These are phyloP conservation scores for Argyresthia goedartella DNA, from an alignment of 2,888 invertebrate genomes.

Conservation along the genomic window DNA sequence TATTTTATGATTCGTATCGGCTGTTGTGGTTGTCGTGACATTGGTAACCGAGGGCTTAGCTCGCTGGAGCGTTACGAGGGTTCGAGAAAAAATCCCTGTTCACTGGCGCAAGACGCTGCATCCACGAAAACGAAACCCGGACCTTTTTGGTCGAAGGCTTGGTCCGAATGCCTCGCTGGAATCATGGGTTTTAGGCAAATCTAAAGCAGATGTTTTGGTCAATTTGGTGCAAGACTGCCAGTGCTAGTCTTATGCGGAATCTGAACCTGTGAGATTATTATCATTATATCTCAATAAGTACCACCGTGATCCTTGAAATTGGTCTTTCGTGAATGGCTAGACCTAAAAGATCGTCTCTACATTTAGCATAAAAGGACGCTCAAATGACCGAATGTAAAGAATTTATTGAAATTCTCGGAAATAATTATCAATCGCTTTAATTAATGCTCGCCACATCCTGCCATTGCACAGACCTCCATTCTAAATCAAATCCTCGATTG, in stretches of 20 bases:
- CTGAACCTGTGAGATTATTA: background rate
- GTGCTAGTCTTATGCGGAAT: too few species aligned
- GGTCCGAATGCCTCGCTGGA: too few species aligned
- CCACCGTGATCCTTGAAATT: too few species aligned
- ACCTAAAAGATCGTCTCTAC: background rate
- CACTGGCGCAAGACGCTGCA: slow-evolving; percentile 38
- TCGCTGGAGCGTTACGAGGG: slow-evolving; percentile 38
- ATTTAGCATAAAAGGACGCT: background rate
- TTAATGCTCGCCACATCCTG: slow-evolving; percentile 33
- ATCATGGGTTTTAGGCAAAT: too few species aligned
- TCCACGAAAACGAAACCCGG: slow-evolving; percentile 1
- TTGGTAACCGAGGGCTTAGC: slow-evolving; percentile 16
- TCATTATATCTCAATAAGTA: too few species aligned
- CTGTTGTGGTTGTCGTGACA: slow-evolving; percentile 45
- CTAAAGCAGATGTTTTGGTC: too few species aligned
- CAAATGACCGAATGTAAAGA: background rate
- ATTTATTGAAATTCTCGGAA: slow-evolving; percentile 22
- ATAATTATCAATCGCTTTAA: slow-evolving; percentile 44
- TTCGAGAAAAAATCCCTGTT: slow-evolving; percentile 47
- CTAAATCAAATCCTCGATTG: slow-evolving; percentile 36
- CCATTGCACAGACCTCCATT: slow-evolving; percentile 39
- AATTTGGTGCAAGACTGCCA: too few species aligned
- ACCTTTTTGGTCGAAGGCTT: too few species aligned
- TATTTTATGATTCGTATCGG: background rate
- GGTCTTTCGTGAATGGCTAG: too few species aligned